Evolutionary conservation across 1,140 invertebrate species (phyloP), one percentile per base, ranked within the genome.

Genomic region (Armadillidium nasatum): DNA sequence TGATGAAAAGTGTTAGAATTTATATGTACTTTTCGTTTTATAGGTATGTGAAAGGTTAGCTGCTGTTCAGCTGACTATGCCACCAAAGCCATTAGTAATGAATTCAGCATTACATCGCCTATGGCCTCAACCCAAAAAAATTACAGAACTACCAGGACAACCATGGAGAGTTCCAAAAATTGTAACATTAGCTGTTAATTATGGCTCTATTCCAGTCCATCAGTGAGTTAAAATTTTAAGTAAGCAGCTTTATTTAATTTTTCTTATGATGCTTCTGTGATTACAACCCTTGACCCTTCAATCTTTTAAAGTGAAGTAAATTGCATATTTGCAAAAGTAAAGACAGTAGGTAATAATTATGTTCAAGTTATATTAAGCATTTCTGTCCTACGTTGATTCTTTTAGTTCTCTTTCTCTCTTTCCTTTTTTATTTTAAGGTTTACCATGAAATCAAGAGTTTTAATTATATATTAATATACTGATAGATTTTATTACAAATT

Each of bases 41-140:
- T 19, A 60, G 50, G 50, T 60, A 15, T 60, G 50, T 7, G 50
- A 60, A 60, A 13, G 50, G 4, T 7, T 60, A 60, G 50, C 50
- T 13, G 74, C 79, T 43, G 19, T 73, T 11, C 71, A 76, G 23
- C 66, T 77, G 10, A 75, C 75, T n/a, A 75, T 70, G 23, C 84
- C 86, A 7, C 85, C 85, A 0, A 80, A 83, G 54, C 83, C 83
- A 22, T 74, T 87, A 7, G 82, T 87, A 3, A 87, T 86, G 0
- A 85, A 87, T 74, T 83, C 84, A 21, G 83, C 84, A 67, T 77
- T 88, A 10, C 84, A 84, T 76, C 82, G 89, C 22, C 82, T 91
- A 15, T 90, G 89, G 89, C 90, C 90, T 4, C 87, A 87, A 78
- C 89, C 89, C 4, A 89, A 88, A 80, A 86, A 84, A 73, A 86